Base-by-base conservation (phyloP, 2,888 invertebrate genomes). In the Mythimna ferrago region DNA sequence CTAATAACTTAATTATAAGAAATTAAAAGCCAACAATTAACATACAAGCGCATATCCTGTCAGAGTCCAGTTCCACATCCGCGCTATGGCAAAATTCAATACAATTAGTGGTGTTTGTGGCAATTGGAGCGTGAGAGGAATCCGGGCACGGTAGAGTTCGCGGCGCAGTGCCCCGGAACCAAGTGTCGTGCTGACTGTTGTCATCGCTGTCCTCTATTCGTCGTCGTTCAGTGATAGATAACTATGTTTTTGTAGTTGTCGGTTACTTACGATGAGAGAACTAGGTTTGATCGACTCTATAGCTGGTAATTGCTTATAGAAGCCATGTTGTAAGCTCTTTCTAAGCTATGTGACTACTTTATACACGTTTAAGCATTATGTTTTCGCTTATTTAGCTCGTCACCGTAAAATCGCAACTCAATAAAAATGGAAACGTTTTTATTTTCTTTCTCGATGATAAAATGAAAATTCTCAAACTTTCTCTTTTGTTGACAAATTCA, bases 101-200 rank as follows among this genome's bases (percentile, higher is more conserved):
- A 95, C 92, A 94, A 95, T 95, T 93, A 93, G 92, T 93, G 92
- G 91, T 93, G 92, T 95, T 94, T 92, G 92, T 89, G 91, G 90
- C 93, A 96, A 96, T 92, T 95, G 93, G 96, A 95, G 95, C 96
- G 95, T 96, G 95, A 94, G 95, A 95, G 92, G 95, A 93, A 94
- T 95, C 92, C 92, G 90, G 92, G 91, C 89, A 90, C 93, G 88
- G 94, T 92, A 94, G 88, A 91, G 94, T 92, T 91, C 89, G 90
- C 84, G 85, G 90, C 88, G 91, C 93, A 92, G 88, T 92, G 93
- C 92, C 92, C 93, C 92, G 94, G 93, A 93, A 93, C 94, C 91
- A 92, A 93, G 86, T 91, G 88, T 85, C 82, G 81, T 91, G 88
- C 84, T 80, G 81, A 79, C 85, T 65, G 89, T 88, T 89, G 90